Base-by-base conservation (phyloP, 2,113 vertebrate genomes). In the Nycticebus coucang region DNA sequence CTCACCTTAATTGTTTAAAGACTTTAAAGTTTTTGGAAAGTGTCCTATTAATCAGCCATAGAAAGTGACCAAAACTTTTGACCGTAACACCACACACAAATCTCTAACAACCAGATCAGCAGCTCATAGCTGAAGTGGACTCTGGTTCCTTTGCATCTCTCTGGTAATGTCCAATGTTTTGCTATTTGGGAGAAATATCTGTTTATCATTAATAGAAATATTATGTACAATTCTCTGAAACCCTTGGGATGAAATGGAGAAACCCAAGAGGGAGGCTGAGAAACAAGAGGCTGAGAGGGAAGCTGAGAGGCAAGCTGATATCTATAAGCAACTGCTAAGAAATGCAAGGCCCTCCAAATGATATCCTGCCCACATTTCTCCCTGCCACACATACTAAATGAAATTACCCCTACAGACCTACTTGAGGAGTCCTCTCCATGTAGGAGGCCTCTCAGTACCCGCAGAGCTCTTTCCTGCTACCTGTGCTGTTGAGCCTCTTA, bases 181-280 rank as follows among this genome's bases (percentile, higher is more conserved):
- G 6, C 69, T 82, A 50, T 85, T 92, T 97, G 17, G 64, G 74
- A 37, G 37, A 88, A 93, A 83, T 83, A 62, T 64, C 33, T 89
- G 5, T 83, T 95, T 96, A 75, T 93, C 60, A 68, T 72, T 90
- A 93, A 59, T 88, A 78, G 64, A 91, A 93, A 79, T 78, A 33
- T 78, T 59, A 69, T 50, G 33, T 93, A 60, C 22, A 75, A 79
- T 81, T 81, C 60, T 96, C 71, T 96, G 62, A 95, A 96, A 82
- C 45, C 13, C 30, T 57, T 93, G 55, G 24, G 74, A 75, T 62
- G 28, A 93, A 94, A 72, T 79, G 68, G 41, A 79, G 72, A 85
- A 90, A 74, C 59, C 15, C 41, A 82, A 86, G 72, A 91, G 60
- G 12, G 13, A 89, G 30, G 50, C 66, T 84, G 71, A 92, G 62